A percentile compares a stretch with the other conserved stretches of the same genome.
Conservation (phyloP, 2,888 invertebrate species). For the Nomada fabriciana region DNA sequence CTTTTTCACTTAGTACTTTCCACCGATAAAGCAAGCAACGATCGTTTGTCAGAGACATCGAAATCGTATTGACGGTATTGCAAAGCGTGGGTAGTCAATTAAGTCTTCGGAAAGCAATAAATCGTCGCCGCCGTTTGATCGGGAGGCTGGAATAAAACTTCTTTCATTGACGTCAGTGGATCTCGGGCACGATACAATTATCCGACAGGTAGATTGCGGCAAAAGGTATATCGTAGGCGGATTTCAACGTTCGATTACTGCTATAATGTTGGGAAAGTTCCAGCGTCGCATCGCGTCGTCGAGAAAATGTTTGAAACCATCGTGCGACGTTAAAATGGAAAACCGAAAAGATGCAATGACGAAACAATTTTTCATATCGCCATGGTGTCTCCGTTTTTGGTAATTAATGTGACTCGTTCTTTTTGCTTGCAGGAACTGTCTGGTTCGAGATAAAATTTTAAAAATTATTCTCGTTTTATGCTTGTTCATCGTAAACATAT, state of each 20-base stretch:
- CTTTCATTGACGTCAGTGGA: conserved; percentile 54
- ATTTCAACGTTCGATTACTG: conserved; percentile 18
- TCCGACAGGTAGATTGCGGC: conserved; percentile 62
- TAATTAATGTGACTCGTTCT: no score
- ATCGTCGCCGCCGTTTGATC: conserved; percentile 53
- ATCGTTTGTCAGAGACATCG: conserved; percentile 48
- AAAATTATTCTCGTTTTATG: no score
- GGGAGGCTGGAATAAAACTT: conserved; percentile 37
- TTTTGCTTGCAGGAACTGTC: no score
- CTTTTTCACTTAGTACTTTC: conserved; percentile 30
- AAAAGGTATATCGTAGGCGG: conserved; percentile 58
- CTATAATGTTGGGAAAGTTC: conserved; percentile 53
- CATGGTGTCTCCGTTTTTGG: no score
- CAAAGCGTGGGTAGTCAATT: conserved; percentile 63
- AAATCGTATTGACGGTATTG: conserved; percentile 12
- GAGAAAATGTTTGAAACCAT: conserved; percentile 17
- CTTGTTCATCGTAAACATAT: no score
- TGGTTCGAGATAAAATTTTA: no score
- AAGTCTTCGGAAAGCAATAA: conserved; percentile 57
- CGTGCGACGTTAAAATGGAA: background rate
- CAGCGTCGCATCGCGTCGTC: conserved; percentile 22
- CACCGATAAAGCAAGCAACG: background rate
- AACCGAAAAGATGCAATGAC: no score
- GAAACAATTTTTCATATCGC: no score
- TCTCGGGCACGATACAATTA: conserved; percentile 32